Evolutionary conservation across 2,888 invertebrate genomes (phyloP).

Genomic region (Idaea biselata): DNA sequence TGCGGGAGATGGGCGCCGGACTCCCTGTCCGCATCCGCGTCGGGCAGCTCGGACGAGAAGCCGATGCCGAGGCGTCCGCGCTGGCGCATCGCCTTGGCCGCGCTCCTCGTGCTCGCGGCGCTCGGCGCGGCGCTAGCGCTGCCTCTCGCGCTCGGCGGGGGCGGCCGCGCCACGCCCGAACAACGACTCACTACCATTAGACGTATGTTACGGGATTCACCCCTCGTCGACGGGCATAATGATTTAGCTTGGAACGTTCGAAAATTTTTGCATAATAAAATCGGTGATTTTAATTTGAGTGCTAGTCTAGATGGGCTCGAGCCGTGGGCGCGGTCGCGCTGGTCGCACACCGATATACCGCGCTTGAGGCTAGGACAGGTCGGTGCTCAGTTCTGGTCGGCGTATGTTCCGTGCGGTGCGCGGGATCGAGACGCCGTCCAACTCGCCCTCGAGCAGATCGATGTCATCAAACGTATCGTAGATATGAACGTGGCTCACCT

Average conservation of each 20-base stretch:
- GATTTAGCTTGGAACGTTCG: constrained; percentile 94
- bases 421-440: constrained; percentile 92
- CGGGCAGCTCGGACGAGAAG: constrained; percentile 76
- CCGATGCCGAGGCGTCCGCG: constrained; percentile 75
- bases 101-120: constrained; percentile 80
- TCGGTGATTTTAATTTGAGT: constrained; percentile 84
- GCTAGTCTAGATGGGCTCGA: constrained; percentile 84
- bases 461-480: constrained; percentile 86
- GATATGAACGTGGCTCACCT: constrained; percentile 88
- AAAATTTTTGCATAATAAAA: constrained; percentile 91
- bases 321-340: constrained; percentile 92
- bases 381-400: constrained; percentile 96
- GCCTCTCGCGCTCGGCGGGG: constrained; percentile 76
- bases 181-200: constrained; percentile 84
- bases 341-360: constrained; percentile 96
- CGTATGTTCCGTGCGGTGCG: constrained; percentile 92
- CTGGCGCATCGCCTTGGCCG: constrained; percentile 80
- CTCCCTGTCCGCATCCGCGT: constrained; percentile 72
- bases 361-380: constrained; percentile 90
- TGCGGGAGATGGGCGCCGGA: constrained; percentile 77
- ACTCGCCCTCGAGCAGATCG: constrained; percentile 91
- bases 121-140: constrained; percentile 81
- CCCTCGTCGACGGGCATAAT: constrained; percentile 90
- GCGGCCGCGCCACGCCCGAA: constrained; percentile 77
- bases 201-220: constrained; percentile 84